Percentiles rank a stretch among this genome's conserved stretches.
Evolutionary conservation across 2,888 invertebrate species (phyloP).

Genomic region (Gari tellinella): DNA sequence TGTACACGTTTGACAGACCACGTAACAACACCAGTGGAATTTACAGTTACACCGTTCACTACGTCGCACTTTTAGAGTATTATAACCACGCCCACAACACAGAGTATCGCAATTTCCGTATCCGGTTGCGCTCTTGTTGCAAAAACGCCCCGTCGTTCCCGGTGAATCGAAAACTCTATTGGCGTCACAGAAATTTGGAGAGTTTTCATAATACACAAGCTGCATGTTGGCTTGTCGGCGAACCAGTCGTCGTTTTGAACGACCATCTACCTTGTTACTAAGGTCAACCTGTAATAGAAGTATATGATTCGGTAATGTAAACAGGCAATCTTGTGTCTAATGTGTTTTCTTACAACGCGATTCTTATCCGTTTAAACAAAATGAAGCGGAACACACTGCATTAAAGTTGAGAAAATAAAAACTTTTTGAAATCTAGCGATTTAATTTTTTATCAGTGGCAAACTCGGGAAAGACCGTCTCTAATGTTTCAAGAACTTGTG

Average conservation of each 20-base stretch:
- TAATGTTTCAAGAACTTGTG: no score
- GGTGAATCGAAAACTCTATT: conserved; percentile 80
- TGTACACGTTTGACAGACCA: conserved; percentile 84
- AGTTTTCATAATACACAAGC: conserved; percentile 96
- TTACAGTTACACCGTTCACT: conserved; percentile 82
- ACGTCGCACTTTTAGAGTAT: conserved; percentile 85
- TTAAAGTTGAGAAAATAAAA: no score
- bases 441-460: no score
- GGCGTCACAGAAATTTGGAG: conserved; percentile 95
- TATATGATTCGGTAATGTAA: no score
- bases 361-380: no score
- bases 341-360: no score
- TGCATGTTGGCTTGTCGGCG: conserved; percentile 69
- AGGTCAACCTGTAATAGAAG: conserved; percentile 69
- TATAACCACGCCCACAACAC: conserved; percentile 81
- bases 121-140: conserved; percentile 79
- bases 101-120: conserved; percentile 79
- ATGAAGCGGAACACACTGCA: no score
- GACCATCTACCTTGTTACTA: conserved; percentile 68
- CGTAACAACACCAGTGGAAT: conserved; percentile 84
- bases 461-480: no score
- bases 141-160: conserved; percentile 81
- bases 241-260: conserved; percentile 67
- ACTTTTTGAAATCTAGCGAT: no score
- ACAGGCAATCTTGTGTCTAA: no score